phyloP scores from a whole-genome alignment of 2,888 invertebrate species.

The Scelioninae gen. 1 region DNA sequence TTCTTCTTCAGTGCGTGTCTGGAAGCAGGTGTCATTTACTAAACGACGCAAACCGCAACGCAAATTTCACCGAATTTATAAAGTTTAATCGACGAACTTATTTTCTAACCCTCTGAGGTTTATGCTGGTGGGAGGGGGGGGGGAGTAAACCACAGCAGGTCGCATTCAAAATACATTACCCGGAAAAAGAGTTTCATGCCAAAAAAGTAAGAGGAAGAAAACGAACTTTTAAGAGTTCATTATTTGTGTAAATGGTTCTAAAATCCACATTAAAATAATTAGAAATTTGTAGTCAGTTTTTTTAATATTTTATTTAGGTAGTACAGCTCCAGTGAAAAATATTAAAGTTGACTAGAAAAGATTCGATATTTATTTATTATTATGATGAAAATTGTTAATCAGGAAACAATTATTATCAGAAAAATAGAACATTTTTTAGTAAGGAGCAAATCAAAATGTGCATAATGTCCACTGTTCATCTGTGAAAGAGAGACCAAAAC shows the following conservation, averaged over 20 bases:
- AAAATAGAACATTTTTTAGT: no score
- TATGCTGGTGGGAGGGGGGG: no score
- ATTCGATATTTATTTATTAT: no score
- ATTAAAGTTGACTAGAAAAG: no score
- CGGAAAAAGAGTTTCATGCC: constrained; percentile 41
- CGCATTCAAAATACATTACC: constrained; percentile 50
- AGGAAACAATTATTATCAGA: no score
- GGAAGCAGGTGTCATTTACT: constrained; percentile 9
- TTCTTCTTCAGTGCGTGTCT: neutral
- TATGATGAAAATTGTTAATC: no score
- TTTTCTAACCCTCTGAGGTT: constrained; percentile 42
- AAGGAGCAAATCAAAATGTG: no score
- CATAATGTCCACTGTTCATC: no score
- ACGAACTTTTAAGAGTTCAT: constrained; percentile 6
- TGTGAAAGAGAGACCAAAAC: no score
- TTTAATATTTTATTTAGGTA: no score
- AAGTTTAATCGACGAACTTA: constrained; percentile 43
- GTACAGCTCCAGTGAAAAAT: no score
- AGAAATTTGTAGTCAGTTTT: no score
- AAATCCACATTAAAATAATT: constrained; percentile 1
- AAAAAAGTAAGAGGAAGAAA: constrained; percentile 23
- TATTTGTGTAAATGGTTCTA: neutral
- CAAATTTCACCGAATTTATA: constrained; percentile 35
- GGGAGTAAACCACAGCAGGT: constrained; percentile 12
- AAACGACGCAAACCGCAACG: constrained; percentile 15